Base-by-base conservation (phyloP, 2,797 vertebrate genomes). In the Scarus forsteni region DNA sequence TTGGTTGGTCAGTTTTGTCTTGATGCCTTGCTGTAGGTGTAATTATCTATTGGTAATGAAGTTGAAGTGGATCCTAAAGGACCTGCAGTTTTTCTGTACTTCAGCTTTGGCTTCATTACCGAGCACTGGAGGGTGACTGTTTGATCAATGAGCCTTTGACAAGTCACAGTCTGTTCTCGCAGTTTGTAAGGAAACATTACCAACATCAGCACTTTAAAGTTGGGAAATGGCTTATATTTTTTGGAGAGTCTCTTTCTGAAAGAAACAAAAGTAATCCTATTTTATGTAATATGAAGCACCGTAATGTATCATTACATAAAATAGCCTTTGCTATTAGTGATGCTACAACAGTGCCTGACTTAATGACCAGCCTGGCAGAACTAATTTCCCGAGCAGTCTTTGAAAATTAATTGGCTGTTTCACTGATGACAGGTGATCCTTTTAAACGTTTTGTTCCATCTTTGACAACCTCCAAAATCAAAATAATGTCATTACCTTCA, bases 401-500 rank as follows among this genome's bases (percentile, higher is more conserved):
- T 53, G 1, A 18, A 39, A 27, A 10, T 7, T 44, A 56, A 55
- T 3, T 7, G 11, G 10, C 14, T 18, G 18, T 69, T 64, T 54
- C n/a, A 27, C 18, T 19, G 36, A 19, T 15, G 9, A 42, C 35
- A 53, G n/a, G n/a, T 13, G n/a, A 42, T 48, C 7, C n/a, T 48
- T 39, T 39, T 27, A 43, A 34, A 6, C 12, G 6, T 45, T 42
- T 53, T 14, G 35, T 53, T 53, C 15, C 2, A 35, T 53, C 34
- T 36, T 36, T 53, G 8, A 53, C 27, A 53, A 53, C 50, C 50
- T 51, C 50, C 11, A 35, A 51, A 40, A 64, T 49, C 44, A 16
- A 7, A 15, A 35, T 52, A 3, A 53, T 57, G 14, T 51, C 46
- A 13, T 6, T 35, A 12, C 55, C 9, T n/a, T 38, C 11, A 45